A percentile compares a stretch with the other conserved stretches of the same genome.
Evolutionary conservation across 2,797 vertebrate species (phyloP).

Genomic region (Alauda arvensis): DNA sequence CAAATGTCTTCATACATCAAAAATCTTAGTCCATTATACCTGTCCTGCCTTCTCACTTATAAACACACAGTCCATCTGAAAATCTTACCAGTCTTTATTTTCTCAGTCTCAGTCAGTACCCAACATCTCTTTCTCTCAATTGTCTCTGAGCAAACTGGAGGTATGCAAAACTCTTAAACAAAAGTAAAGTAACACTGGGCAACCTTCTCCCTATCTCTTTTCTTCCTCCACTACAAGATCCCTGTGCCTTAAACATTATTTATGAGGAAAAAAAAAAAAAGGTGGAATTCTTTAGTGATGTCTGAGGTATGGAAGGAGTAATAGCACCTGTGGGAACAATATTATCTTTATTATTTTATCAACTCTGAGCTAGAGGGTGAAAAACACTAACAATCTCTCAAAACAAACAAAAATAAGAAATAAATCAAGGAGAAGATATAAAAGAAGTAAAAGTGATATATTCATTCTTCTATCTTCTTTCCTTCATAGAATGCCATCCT

Average conservation of each 20-base stretch:
- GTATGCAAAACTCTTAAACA: not conserved
- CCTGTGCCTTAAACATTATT: not conserved
- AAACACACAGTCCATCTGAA: not conserved
- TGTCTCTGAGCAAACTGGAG: not conserved
- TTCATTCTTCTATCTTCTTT: not conserved
- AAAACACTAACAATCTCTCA: conserved; percentile 14
- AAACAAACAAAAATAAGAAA: not conserved
- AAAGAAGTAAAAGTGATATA: not conserved
- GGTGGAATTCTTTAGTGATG: not conserved
- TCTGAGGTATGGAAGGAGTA: not conserved
- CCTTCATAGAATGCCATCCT: not conserved
- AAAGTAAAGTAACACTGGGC: not conserved
- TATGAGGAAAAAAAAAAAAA: not conserved
- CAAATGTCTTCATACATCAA: not conserved
- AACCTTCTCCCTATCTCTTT: not conserved
- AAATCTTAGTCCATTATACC: not conserved
- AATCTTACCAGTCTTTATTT: not conserved
- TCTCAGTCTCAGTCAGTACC: not conserved
- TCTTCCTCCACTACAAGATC: not conserved
- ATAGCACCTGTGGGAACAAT: conserved; percentile 5
- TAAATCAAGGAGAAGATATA: not conserved
- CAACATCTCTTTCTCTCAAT: not conserved
- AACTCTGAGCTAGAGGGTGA: not conserved
- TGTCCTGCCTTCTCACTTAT: not conserved
- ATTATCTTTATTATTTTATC: conserved; percentile 7